Evolutionary conservation across 2,113 vertebrate genomes (phyloP), one percentile per base, ranked within the genome.

Genomic region (Embiotoca jacksoni): DNA sequence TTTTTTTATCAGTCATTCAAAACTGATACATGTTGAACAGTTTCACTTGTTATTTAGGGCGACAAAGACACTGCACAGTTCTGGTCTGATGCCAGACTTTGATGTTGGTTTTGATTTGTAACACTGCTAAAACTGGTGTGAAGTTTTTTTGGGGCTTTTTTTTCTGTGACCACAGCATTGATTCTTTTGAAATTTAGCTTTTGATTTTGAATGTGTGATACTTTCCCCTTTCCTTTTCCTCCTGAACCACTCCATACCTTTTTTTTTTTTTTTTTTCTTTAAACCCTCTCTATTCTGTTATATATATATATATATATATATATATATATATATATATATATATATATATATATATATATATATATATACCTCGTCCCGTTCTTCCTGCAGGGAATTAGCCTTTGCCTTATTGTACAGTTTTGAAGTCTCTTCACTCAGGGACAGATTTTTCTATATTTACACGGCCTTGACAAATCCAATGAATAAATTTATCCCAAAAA

Each of bases 381-480:
- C 7, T 69, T 30, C 68, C 36, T 72, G 56, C 37, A 50, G 68
- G 44, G 53, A 75, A 62, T 75, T 50, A 14, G 50, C 37, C 3
- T 86, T 11, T 65, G 82, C 58, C 10, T 87, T 52, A 53, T 33
- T 74, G 37, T 71, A 31, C 0, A 0, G n/a, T 74, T 71, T 4
- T 60, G 63, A 15, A 62, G 58, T 59, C 41, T 84, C 47, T 68
- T 78, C 54, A 80, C 82, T 90, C 86, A 83, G 86, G 84, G 70
- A 81, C 52, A 46, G 5, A 2, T 50, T 74, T 65, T 59, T 57
- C 9, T 2, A 6, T 73, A 54, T 71, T 23, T 39, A 64, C 41
- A 49, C n/a, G 82, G 74, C 73, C 56, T 78, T 77, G 58, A 80
- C 30, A 75, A 82, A 81, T 79, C 53, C 50, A 15, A 63, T 7